Percentiles rank a stretch among this genome's conserved stretches.
phyloP scores from a whole-genome alignment of 64 coral and sea anemone species.

The Catalaphyllia jardinei region DNA sequence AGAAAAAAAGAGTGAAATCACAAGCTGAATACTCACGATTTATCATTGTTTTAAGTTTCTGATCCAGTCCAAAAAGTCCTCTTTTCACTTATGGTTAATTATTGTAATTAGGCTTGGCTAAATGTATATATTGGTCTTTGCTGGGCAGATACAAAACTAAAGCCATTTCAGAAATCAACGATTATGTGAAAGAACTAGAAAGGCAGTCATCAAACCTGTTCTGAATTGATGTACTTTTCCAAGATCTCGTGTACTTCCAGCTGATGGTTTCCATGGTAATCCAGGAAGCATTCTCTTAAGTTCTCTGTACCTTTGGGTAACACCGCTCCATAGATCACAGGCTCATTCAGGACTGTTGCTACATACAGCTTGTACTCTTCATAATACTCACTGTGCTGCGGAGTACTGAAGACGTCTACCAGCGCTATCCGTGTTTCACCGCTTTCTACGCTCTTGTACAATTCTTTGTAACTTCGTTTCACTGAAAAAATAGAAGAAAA shows the following conservation, averaged over 20 bases:
- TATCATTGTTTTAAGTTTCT: too few species aligned
- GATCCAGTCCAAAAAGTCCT: too few species aligned
- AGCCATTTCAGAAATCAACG: too few species aligned
- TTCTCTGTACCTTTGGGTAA: constrained; percentile 47
- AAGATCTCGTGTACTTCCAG: constrained; percentile 59
- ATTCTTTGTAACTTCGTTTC: constrained; percentile 57
- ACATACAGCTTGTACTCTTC: constrained; percentile 54
- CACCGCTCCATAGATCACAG: constrained; percentile 57
- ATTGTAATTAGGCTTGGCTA: too few species aligned
- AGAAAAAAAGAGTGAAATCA: too few species aligned
- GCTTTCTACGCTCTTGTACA: constrained; percentile 62
- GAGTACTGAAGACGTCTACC: constrained; percentile 73
- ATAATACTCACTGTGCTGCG: constrained; percentile 65
- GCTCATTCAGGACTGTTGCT: constrained; percentile 47
- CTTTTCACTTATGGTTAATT: too few species aligned
- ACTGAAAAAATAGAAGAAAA: constrained; percentile 21
- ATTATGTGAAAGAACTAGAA: neutral
- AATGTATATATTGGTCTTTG: too few species aligned
- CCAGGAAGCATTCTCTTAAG: constrained; percentile 38
- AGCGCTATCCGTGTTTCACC: constrained; percentile 68
- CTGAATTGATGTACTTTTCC: constrained; percentile 51
- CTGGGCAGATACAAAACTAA: too few species aligned
- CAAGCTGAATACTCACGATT: too few species aligned
- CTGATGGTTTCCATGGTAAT: constrained; percentile 43
- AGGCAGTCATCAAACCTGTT: neutral